Evolutionary conservation across 2,888 invertebrate species (phyloP), one percentile per base, ranked within the genome.

Genomic region (Lucinisca nassula): DNA sequence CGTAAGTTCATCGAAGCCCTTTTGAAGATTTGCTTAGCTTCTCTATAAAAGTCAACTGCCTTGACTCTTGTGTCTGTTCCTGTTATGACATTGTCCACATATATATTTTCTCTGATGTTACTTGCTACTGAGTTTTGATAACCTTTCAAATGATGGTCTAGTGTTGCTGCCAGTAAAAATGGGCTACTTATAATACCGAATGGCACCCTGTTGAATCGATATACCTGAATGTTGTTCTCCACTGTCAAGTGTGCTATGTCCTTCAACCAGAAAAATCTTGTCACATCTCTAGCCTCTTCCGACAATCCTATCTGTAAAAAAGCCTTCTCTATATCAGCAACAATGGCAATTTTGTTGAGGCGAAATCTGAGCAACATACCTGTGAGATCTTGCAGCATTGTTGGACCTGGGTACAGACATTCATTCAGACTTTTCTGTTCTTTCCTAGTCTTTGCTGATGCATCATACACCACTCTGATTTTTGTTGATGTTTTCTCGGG

Each of bases 191-290:
- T 79, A 6, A 79, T 38, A 14, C 82, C 78, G 74, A 85, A 82
- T 21, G 85, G 85, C 17, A 81, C 82, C 21, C 79, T 21, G 72
- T 79, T 73, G 40, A 82, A 79, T 12, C 86, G 49, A 45, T 76
- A 76, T 40, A 75, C 86, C 35, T 86, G 75, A 1, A 86, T 37
- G 40, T 82, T 49, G 27, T 30, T 49, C 40, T 55, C 75, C 2
- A 72, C 55, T 10, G 27, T 58, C 30, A 38, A 58, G 8, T 76
- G 67, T 10, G 70, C 49, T 45, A 27, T 67, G 32, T 89, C 74
- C 38, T 84, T 85, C 1, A 86, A 38, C 89, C 81, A 86, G 0
- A 85, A n/a, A 55, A 85, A 85, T 45, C 83, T 17, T 3, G 88
- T 85, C 10, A 81, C 81, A 77, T 88, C 85, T 37, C 82, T 61